These are phyloP conservation scores for Nycticryphes semicollaris DNA, from an alignment of 2,113 vertebrate species.

Conservation along the genomic window DNA sequence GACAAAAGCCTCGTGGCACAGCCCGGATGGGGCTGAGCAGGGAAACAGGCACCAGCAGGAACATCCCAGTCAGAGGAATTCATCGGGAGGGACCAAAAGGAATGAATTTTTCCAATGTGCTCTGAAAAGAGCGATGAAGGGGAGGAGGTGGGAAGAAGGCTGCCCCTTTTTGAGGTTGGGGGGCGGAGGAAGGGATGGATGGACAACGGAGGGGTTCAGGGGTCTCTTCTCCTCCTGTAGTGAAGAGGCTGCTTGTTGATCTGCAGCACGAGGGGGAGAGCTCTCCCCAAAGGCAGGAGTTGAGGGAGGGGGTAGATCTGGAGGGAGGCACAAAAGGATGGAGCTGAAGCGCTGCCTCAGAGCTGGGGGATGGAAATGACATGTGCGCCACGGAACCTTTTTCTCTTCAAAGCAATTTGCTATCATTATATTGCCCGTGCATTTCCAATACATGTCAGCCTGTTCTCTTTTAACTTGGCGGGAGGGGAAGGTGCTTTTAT, in stretches of 20 bases:
- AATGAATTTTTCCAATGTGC: slow-evolving; percentile 26
- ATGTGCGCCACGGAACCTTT: slow-evolving; percentile 44
- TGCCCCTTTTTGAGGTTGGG: background rate
- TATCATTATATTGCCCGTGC: slow-evolving; percentile 71
- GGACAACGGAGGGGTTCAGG: no score
- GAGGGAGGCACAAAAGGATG: slow-evolving; percentile 53
- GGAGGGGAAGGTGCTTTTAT: slow-evolving; percentile 68
- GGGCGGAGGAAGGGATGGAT: no score
- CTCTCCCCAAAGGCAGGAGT: slow-evolving; percentile 22
- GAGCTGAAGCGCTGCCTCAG: slow-evolving; percentile 45
- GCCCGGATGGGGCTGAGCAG: background rate
- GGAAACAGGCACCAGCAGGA: slow-evolving; percentile 58
- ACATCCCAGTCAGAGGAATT: slow-evolving; percentile 50
- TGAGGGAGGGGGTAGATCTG: background rate
- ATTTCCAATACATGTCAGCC: slow-evolving; percentile 72
- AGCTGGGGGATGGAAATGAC: slow-evolving; percentile 57
- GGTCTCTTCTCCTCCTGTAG: background rate
- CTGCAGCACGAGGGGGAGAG: rapidly evolving
- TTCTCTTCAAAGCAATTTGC: slow-evolving; percentile 70
- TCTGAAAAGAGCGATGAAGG: background rate
- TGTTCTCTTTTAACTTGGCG: slow-evolving; percentile 68
- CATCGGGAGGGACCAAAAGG: background rate
- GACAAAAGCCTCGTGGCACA: slow-evolving; percentile 64
- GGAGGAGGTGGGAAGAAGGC: background rate
- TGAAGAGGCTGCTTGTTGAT: slow-evolving; percentile 23